Evolutionary conservation across 2,113 vertebrate genomes (phyloP).

Genomic region (Heptranchias perlo): DNA sequence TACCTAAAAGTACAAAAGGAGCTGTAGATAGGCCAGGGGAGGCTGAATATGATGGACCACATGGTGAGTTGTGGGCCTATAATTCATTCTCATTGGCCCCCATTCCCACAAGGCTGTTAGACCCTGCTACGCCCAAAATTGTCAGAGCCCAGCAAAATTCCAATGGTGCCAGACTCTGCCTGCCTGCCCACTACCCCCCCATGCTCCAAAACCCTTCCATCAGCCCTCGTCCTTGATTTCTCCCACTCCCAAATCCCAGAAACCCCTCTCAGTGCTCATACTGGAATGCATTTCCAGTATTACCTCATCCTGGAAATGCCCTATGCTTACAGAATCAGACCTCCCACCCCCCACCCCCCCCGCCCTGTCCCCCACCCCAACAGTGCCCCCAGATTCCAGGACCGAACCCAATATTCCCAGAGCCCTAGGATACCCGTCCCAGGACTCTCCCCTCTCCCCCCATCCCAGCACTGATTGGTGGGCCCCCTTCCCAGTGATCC

Average conservation of each 20-base stretch:
- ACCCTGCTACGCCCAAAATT: background rate
- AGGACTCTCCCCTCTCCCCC: background rate
- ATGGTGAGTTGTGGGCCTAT: background rate
- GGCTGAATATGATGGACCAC: background rate
- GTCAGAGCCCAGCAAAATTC: background rate
- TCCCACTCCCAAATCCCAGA: background rate
- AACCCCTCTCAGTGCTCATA: background rate
- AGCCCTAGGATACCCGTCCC: background rate
- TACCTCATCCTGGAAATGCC: background rate
- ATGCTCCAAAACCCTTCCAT: background rate
- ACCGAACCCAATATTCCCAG: no score
- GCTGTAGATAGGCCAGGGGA: background rate
- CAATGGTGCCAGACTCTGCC: background rate
- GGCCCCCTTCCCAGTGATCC: background rate
- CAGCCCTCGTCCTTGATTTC: background rate
- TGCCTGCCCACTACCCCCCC: background rate
- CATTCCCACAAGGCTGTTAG: background rate
- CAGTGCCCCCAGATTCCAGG: background rate
- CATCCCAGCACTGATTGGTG: background rate
- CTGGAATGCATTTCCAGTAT: background rate
- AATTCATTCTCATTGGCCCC: background rate
- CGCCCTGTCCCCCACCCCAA: background rate
- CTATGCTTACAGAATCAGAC: background rate
- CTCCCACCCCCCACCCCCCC: no score
- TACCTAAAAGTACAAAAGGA: background rate